Evolutionary conservation across 2,888 invertebrate species (phyloP), one percentile per base, ranked within the genome.

Genomic region (Petrophora chlorosata): DNA sequence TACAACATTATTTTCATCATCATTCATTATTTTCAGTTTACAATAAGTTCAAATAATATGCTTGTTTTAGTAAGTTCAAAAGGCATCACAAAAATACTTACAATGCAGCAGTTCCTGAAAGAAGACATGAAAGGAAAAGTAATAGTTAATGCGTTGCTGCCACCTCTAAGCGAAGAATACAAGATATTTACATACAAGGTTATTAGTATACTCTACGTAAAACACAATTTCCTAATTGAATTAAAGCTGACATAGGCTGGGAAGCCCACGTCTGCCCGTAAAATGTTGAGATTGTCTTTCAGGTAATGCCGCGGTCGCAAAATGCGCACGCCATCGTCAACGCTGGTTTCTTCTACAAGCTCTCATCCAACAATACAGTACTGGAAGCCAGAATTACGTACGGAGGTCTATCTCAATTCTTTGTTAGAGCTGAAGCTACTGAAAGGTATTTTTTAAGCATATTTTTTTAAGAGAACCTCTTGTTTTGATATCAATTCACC

Each of bases 301-400:
- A 95, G 95, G 92, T 95, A 34, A 94, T 94, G 92, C 93, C 94
- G 0, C 82, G 94, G 51, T 91, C 93, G 0, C 94, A 95, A 82
- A 95, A 94, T 67, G 92, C 95, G 0, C 94, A 94, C 66, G 95
- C 95, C 0, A 92, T 94, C 36, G 93, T 96, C 0, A 95, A 95
- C 63, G 94, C 94, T 13, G 95, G 93, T 3, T 95, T 95, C 67
- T 72, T 93, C 0, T 90, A 93, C 40, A 91, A 92, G 71, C 65
- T 94, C 12, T 66, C 84, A 38, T 83, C 50, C 33, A 69, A 81
- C 51, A 61, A 82, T 49, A 70, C 83, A 16, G 72, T 92, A 0
- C 65, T 76, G 23, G 73, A 75, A 15, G 92, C 92, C 0, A 77
- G 80, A n/a, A 84, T 94, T 17, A 92, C 93, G 0, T 93, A 86